Evolutionary conservation across 1,140 invertebrate genomes (phyloP).

Genomic region (Wasmannia auropunctata): DNA sequence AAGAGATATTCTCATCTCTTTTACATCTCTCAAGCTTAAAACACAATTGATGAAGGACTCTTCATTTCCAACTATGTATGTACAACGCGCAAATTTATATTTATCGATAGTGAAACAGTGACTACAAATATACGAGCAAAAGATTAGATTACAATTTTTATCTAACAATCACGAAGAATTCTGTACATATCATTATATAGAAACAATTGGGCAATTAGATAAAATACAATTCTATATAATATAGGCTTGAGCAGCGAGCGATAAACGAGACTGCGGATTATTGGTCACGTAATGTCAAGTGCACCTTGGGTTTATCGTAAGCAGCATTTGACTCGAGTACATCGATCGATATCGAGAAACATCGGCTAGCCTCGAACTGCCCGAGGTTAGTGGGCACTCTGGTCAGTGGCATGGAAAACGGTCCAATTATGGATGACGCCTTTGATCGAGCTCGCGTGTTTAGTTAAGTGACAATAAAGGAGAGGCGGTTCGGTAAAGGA

Average conservation of each 20-base stretch:
- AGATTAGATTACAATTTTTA: not conserved
- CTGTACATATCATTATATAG: not conserved
- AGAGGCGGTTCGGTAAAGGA: conserved; percentile 20
- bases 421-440: conserved; percentile 69
- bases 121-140: not conserved
- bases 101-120: not conserved
- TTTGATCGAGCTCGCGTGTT: conserved; percentile 67
- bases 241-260: not conserved
- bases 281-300: conserved; percentile 68
- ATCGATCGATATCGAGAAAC: conserved; percentile 70
- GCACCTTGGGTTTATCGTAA: conserved; percentile 60
- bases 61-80: not conserved
- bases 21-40: not conserved
- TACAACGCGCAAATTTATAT: not conserved
- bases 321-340: conserved; percentile 45
- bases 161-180: not conserved
- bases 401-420: conserved; percentile 67
- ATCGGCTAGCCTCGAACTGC: conserved; percentile 52
- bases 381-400: conserved; percentile 57
- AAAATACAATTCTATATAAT: conserved; percentile 27
- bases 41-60: not conserved
- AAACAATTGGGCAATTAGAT: not conserved
- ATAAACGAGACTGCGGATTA: conserved; percentile 59
- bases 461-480: conserved; percentile 52
- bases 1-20: not conserved